Evolutionary conservation across 2,888 invertebrate species (phyloP), one percentile per base, ranked within the genome.

Genomic region (Physocephala rufipes): DNA sequence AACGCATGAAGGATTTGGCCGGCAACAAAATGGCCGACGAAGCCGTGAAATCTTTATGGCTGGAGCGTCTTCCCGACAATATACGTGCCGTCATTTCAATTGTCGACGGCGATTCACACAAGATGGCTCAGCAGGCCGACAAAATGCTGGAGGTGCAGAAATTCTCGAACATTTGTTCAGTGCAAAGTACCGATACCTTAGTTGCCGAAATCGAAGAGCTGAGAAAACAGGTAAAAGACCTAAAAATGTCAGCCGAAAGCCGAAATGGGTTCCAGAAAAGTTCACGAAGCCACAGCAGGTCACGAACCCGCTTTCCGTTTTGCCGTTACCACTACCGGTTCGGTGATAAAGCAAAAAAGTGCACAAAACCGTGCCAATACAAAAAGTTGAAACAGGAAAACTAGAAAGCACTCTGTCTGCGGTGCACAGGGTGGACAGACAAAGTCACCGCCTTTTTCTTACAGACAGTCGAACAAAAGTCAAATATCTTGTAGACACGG

Each of bases 1-100:
- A 71, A 49, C 67, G 71, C 47, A 63, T 68, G 68, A 71, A 71
- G 43, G 68, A 68, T n/a, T 47, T 71, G 13, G 63, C 68, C 30
- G 30, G 59, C 5, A 68, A 67, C n/a, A 68, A 72, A 21, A 19
- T 69, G 15, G 43, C 53, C 13, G 71, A 63, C 51, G 61, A 67
- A 26, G 47, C 24, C 15, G 26, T 69, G 30, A 65, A 72, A 45
- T 72, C 69, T n/a, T 30, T 72, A 36, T 70, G 72, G 66, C 26
- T 61, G 43, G 69, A 66, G 21, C 72, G 69, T 2, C 19, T 71
- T 19, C 66, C 66, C 12, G 66, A 66, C 3, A 53, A 36, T 53
- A 55, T 66, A 19, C 66, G 55, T 49, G 21, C 71, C 13, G 72
- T 69, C 12, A 59, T 72, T 7, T 69, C 69, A 15, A 72, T 69